These are phyloP conservation scores for Latrodectus elegans DNA, from an alignment of 2,888 invertebrate genomes.

Conservation along the genomic window DNA sequence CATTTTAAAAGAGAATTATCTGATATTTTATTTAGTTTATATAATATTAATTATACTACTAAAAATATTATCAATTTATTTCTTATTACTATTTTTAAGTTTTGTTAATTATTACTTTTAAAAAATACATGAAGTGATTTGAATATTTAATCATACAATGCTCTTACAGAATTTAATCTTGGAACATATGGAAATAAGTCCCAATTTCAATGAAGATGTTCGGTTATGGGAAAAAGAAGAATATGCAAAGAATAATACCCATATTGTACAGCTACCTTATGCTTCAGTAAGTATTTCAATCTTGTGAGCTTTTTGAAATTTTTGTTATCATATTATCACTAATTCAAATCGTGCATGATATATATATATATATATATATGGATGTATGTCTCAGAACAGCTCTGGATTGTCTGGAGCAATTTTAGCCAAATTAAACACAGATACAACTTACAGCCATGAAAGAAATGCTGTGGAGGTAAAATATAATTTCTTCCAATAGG, in stretches of 20 bases:
- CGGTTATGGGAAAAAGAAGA: conserved; percentile 87
- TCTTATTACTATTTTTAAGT: neutral
- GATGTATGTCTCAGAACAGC: too few relatives aligned
- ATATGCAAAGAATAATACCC: conserved; percentile 84
- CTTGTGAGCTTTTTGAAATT: too few relatives aligned
- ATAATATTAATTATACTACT: neutral
- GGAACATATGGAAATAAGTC: conserved; percentile 85
- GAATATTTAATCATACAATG: conserved; percentile 35
- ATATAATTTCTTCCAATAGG: too few relatives aligned
- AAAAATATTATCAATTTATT: neutral
- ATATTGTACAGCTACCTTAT: conserved; percentile 90
- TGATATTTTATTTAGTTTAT: neutral
- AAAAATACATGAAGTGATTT: conserved; percentile 29
- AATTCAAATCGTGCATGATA: too few relatives aligned
- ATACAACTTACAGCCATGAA: too few relatives aligned
- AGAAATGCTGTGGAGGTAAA: too few relatives aligned
- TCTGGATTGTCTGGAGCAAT: too few relatives aligned
- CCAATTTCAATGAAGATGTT: conserved; percentile 86
- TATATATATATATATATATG: too few relatives aligned
- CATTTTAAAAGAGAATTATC: too few relatives aligned
- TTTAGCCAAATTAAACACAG: too few relatives aligned
- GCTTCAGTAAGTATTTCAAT: conserved; percentile 73
- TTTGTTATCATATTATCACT: too few relatives aligned
- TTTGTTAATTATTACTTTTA: neutral
- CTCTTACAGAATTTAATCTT: conserved; percentile 83